phyloP scores from a whole-genome alignment of 1,140 invertebrate species.

The Adoxophyes honmai region DNA sequence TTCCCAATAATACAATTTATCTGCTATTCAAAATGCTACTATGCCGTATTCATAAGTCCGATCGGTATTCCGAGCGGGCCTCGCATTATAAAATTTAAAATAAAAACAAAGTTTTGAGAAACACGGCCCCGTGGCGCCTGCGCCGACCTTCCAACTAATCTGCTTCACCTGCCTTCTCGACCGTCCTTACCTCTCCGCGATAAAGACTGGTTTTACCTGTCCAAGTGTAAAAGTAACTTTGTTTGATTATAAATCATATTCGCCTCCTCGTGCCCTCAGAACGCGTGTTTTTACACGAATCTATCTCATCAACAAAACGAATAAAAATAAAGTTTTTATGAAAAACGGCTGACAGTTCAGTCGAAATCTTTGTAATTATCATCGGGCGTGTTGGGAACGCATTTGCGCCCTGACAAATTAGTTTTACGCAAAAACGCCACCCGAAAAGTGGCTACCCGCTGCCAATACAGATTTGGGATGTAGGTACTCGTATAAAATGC shows the following conservation, averaged over 20 bases:
- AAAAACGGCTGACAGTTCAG: conserved; percentile 30
- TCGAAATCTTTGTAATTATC: conserved; percentile 20
- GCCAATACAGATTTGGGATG: too few relatives aligned
- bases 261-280: conserved; percentile 38
- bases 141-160: conserved; percentile 25
- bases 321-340: conserved; percentile 41
- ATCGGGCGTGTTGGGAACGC: conserved; percentile 4
- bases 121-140: conserved; percentile 60
- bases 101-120: conserved; percentile 57
- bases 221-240: conserved; percentile 16
- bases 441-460: too few relatives aligned
- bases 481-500: too few relatives aligned
- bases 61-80: conserved; percentile 55
- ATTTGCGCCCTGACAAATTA: conserved; percentile 11
- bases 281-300: conserved; percentile 63
- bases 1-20: not conserved
- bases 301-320: conserved; percentile 36
- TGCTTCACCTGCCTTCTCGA: not conserved
- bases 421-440: not conserved
- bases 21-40: conserved; percentile 7
- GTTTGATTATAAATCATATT: conserved; percentile 61
- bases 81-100: conserved; percentile 68
- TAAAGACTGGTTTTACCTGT: not conserved
- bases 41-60: conserved; percentile 35
- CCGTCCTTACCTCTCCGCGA: conserved; percentile 14